These are phyloP conservation scores for Tragulus kanchil DNA, from an alignment of 2,113 vertebrate species.

Conservation along the genomic window DNA sequence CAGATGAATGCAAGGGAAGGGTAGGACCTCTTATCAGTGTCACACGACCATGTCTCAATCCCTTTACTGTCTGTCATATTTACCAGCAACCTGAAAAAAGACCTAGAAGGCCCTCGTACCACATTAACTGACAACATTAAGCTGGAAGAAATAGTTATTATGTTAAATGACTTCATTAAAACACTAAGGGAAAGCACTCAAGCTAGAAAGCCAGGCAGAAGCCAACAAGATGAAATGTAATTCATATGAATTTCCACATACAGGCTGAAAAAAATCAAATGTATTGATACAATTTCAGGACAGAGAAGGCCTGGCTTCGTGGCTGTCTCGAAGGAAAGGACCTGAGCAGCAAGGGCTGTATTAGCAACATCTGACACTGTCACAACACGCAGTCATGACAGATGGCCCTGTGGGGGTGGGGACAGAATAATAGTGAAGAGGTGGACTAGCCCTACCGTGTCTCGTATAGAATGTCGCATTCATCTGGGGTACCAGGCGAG, in stretches of 20 bases:
- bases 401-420: neutral
- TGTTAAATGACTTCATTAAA: neutral
- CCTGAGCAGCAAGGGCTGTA: neutral
- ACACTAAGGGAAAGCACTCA: neutral
- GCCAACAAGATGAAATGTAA: neutral
- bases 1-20: neutral
- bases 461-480: neutral
- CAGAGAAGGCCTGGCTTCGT: neutral
- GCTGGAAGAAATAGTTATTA: neutral
- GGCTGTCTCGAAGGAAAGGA: neutral
- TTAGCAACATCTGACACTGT: neutral
- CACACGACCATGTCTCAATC: neutral
- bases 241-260: neutral
- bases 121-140: neutral
- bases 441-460: neutral
- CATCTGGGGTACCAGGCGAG: neutral
- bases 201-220: neutral
- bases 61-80: neutral
- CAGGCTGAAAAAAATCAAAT: neutral
- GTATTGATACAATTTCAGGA: neutral
- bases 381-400: neutral
- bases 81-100: neutral
- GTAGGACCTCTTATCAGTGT: neutral
- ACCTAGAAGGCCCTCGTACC: neutral
- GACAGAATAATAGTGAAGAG: neutral